Percentiles rank a stretch among this genome's conserved stretches.
These are phyloP conservation scores for Phalacrocorax pelagicus DNA, from an alignment of 2,113 vertebrate genomes.

Conservation along the genomic window DNA sequence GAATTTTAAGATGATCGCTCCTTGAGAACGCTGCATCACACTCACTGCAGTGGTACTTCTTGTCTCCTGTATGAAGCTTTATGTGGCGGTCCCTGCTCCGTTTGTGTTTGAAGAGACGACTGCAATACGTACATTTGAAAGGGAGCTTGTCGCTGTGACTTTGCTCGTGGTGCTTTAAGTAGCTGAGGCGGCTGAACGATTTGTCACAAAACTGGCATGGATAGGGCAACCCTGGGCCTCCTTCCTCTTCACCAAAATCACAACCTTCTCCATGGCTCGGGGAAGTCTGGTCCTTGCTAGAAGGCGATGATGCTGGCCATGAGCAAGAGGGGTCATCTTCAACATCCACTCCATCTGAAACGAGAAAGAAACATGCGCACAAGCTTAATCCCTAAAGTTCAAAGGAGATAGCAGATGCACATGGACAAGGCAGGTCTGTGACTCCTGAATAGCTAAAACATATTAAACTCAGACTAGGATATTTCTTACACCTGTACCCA, in stretches of 20 bases:
- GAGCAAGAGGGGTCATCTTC: conserved; percentile 97
- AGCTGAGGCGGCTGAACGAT: conserved; percentile 97
- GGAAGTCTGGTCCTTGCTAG: conserved; percentile 97
- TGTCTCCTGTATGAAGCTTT: conserved; percentile 96
- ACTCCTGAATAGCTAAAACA: neutral
- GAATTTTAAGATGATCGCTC: conserved; percentile 98
- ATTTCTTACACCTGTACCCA: conserved; percentile 6
- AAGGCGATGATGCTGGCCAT: conserved; percentile 97
- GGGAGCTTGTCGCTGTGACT: conserved; percentile 97
- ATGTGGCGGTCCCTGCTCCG: conserved; percentile 96
- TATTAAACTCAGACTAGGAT: neutral
- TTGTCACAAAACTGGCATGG: conserved; percentile 98
- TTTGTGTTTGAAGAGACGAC: conserved; percentile 97
- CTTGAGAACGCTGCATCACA: conserved; percentile 96
- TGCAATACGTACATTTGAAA: conserved; percentile 97
- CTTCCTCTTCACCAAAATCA: conserved; percentile 96
- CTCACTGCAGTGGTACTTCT: conserved; percentile 97
- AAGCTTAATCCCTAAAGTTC: neutral
- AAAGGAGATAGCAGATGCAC: neutral
- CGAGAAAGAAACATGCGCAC: neutral
- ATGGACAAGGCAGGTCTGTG: rapidly evolving
- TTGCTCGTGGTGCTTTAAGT: conserved; percentile 97
- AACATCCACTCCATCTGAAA: conserved; percentile 91
- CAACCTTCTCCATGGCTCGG: conserved; percentile 93
- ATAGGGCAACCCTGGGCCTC: conserved; percentile 91